Conservation (phyloP, 2,113 vertebrate species). For the Sceloporus undulatus region DNA sequence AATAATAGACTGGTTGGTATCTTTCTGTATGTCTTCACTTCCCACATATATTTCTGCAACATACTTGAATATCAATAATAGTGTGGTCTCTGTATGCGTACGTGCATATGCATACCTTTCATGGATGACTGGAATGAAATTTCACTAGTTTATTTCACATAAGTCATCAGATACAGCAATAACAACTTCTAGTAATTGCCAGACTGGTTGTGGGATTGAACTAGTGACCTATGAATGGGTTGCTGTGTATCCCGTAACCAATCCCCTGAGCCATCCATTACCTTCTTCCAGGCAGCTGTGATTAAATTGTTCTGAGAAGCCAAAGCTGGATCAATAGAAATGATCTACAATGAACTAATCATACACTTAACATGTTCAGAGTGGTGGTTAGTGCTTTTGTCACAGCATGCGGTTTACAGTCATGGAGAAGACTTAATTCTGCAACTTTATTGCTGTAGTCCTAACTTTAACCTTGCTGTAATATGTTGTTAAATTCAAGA, state of each 20-base stretch:
- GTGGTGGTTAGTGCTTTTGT: conserved; percentile 63
- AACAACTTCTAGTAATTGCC: conserved; percentile 59
- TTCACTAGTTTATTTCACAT: conserved; percentile 42
- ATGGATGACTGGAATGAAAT: conserved; percentile 38
- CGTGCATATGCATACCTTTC: not conserved
- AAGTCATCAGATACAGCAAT: conserved; percentile 51
- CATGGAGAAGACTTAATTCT: conserved; percentile 63
- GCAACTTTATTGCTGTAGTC: conserved; percentile 52
- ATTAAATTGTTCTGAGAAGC: conserved; percentile 77
- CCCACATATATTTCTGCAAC: conserved; percentile 22
- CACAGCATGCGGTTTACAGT: conserved; percentile 54
- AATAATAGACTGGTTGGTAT: not conserved
- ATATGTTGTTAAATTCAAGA: conserved; percentile 38
- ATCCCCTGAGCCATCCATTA: conserved; percentile 58
- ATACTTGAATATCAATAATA: conserved; percentile 10
- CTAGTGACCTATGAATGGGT: conserved; percentile 58
- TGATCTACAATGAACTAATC: conserved; percentile 81
- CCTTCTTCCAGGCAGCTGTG: conserved; percentile 71
- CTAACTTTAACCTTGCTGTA: conserved; percentile 24
- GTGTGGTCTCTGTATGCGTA: not conserved
- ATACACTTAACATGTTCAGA: conserved; percentile 75
- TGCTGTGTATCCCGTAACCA: conserved; percentile 51
- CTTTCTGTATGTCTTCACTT: conserved; percentile 36
- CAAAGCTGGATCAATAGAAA: conserved; percentile 81
- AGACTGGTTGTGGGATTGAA: conserved; percentile 49